A percentile compares a stretch with the other conserved stretches of the same genome.
These are phyloP conservation scores for Chrysomallon squamiferum DNA, from an alignment of 1,140 invertebrate genomes.

Conservation along the genomic window DNA sequence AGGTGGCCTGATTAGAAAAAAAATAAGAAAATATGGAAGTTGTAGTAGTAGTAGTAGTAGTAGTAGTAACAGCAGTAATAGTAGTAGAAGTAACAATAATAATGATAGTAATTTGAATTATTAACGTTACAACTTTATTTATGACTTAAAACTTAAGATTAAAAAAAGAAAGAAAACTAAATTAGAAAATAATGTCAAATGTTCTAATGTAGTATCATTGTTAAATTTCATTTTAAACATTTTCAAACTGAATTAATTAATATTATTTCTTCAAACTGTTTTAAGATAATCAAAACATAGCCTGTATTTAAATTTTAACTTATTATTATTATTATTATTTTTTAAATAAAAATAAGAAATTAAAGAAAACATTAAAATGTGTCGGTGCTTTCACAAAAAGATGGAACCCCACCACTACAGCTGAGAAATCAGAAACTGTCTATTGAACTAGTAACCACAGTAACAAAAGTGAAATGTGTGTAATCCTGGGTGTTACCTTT, in stretches of 20 bases:
- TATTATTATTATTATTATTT: too few relatives aligned
- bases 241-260: neutral
- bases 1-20: neutral
- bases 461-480: too few relatives aligned
- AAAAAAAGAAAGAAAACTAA: neutral
- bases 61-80: constrained; percentile 5
- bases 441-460: too few relatives aligned
- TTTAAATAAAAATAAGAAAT: too few relatives aligned
- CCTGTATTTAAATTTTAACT: too few relatives aligned
- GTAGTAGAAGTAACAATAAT: neutral
- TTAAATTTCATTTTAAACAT: neutral
- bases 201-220: neutral
- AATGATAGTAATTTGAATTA: neutral
- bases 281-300: too few relatives aligned
- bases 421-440: too few relatives aligned
- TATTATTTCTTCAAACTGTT: too few relatives aligned
- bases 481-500: too few relatives aligned
- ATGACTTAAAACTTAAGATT: neutral
- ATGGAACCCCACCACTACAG: too few relatives aligned
- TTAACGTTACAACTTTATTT: neutral
- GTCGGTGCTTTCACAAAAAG: too few relatives aligned
- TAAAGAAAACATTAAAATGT: too few relatives aligned
- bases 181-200: neutral
- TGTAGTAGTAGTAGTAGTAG: constrained; percentile 10
- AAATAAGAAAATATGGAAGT: neutral